Evolutionary conservation across 2,888 invertebrate genomes (phyloP).

Genomic region (Polymixis flavicincta): DNA sequence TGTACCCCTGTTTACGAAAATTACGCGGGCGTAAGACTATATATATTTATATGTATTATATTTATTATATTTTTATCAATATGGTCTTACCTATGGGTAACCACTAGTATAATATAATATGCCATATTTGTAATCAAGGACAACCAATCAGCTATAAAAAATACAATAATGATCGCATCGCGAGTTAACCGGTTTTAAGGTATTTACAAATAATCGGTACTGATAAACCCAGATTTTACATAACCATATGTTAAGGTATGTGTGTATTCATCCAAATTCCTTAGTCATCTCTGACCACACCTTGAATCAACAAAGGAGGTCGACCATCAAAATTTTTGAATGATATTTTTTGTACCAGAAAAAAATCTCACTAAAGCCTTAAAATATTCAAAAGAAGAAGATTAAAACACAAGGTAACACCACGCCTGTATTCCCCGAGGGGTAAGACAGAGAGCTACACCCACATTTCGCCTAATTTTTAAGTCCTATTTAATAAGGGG

Average conservation of each 20-base stretch:
- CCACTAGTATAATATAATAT: too few relatives aligned
- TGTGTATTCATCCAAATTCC: constrained; percentile 13
- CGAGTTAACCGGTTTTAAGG: constrained; percentile 10
- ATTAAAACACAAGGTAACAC: too few relatives aligned
- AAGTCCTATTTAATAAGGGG: too few relatives aligned
- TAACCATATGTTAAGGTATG: constrained; percentile 1
- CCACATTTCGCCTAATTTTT: too few relatives aligned
- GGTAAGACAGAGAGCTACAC: too few relatives aligned
- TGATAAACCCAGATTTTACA: not conserved
- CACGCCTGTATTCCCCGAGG: too few relatives aligned
- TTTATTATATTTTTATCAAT: too few relatives aligned
- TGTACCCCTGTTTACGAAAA: too few relatives aligned
- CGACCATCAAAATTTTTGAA: constrained; percentile 10
- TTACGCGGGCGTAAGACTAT: too few relatives aligned
- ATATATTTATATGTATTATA: too few relatives aligned
- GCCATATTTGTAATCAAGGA: constrained; percentile 26
- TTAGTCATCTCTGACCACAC: constrained; percentile 39
- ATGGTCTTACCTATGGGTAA: too few relatives aligned
- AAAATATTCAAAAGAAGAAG: too few relatives aligned
- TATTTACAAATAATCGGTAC: not conserved
- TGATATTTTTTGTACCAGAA: not conserved
- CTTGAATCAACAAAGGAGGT: constrained; percentile 26
- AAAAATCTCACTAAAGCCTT: not conserved
- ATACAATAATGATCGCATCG: constrained; percentile 25
- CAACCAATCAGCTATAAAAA: constrained; percentile 14